Evolutionary conservation across 2,797 vertebrate genomes (phyloP), one percentile per base, ranked within the genome.

Genomic region (Rallus crepitans): DNA sequence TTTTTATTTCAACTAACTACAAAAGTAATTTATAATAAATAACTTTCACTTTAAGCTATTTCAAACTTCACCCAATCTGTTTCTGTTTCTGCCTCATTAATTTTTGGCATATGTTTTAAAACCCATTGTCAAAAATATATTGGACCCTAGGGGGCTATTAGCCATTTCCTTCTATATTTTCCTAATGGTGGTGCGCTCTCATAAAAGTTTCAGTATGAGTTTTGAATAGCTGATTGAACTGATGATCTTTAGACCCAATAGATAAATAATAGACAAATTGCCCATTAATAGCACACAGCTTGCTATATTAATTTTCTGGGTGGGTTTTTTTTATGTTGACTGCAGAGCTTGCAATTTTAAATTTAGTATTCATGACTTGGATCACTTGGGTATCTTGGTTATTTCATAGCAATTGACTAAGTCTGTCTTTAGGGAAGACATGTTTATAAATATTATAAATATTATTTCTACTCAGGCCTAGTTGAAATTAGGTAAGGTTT

Each of bases 71-170:
- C 15, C 52, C 61, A 78, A 57, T 90, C 82, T 88, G 65, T 78
- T 87, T 91, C 28, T 10, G 17, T 70, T 90, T 89, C 82, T 91
- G 48, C 53, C 50, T 92, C 85, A 89, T 94, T 93, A 94, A 80
- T 53, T 96, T 83, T 89, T 89, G 61, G 55, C 69, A n/a, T 65
- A 69, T 50, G 53, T 50, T 92, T 72, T 82, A 78, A 93, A 81
- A 91, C 68, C 14, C 17, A 45, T 64, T 87, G 60, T 91, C 52
- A 89, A 71, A 89, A 85, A 89, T 23, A 33, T 21, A 53, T 82
- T 45, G 23, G 52, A 66, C 68, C 56, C 56, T 45, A 45, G 82
- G 24, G 68, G 50, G 15, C 28, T 60, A 31, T 92, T 75, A 55
- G 11, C 3, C 2, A 2, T 65, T 66, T 68, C 63, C 25, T 84